Evolutionary conservation across 2,797 vertebrate genomes (phyloP).

Genomic region (Fringilla coelebs): DNA sequence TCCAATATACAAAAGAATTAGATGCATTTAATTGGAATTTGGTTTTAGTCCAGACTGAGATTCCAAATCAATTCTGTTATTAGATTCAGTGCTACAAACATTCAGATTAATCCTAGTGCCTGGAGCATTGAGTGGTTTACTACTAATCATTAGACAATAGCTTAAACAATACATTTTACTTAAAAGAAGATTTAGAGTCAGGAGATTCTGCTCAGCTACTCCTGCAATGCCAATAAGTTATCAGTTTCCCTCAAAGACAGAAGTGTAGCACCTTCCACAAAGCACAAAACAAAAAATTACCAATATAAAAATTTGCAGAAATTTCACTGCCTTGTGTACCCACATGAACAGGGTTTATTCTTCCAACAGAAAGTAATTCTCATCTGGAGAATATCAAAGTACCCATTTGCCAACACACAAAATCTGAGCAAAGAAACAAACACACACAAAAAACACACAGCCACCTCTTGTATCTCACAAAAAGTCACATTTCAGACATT

Average conservation of each 20-base stretch:
- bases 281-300: neutral
- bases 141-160: neutral
- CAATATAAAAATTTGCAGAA: neutral
- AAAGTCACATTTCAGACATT: neutral
- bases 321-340: neutral
- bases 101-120: neutral
- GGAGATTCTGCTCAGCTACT: neutral
- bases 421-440: neutral
- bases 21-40: neutral
- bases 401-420: neutral
- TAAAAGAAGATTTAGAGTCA: neutral
- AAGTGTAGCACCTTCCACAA: neutral
- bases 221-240: neutral
- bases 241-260: neutral
- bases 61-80: neutral
- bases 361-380: neutral
- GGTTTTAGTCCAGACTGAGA: neutral
- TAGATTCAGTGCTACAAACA: neutral
- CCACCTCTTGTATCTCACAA: fast-evolving
- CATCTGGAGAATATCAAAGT: neutral
- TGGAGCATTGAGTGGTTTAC: neutral
- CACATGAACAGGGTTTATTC: neutral
- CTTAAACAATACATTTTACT: neutral
- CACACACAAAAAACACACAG: neutral
- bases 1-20: neutral